Evolutionary conservation across 2,888 invertebrate genomes (phyloP).

Genomic region (Caenorhabditis afra): DNA sequence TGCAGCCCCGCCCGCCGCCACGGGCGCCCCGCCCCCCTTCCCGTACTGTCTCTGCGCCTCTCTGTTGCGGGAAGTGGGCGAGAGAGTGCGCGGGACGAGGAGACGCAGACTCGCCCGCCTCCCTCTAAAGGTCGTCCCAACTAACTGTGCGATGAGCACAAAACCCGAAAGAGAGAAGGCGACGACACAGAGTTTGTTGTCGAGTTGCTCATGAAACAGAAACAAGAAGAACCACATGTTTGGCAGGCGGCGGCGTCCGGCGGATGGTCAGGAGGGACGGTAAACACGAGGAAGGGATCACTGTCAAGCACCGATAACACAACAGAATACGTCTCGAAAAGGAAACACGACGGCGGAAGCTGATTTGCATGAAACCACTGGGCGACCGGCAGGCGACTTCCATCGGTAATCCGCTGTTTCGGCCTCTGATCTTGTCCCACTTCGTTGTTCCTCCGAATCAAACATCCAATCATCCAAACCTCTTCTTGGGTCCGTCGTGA

Average conservation of each 20-base stretch:
- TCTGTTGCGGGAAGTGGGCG: not conserved
- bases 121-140: not conserved
- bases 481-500: not conserved
- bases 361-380: too few relatives aligned
- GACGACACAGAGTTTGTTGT: conserved; percentile 27
- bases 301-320: not conserved
- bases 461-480: conserved; percentile 33
- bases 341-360: too few relatives aligned
- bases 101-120: not conserved
- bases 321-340: too few relatives aligned
- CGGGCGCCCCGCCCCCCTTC: conserved; percentile 9
- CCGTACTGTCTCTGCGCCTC: conserved; percentile 12
- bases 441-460: conserved; percentile 22
- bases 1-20: conserved; percentile 9
- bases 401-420: conserved; percentile 9
- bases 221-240: conserved; percentile 15
- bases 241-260: not conserved
- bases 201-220: conserved; percentile 33
- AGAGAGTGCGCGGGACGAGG: not conserved
- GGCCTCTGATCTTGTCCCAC: conserved; percentile 44
- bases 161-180: not conserved
- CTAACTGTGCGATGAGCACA: not conserved
- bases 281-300: not conserved
- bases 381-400: too few relatives aligned
- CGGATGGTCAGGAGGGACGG: not conserved